Conservation (phyloP, 2,797 vertebrate genomes). For the Enteromius viviparus region DNA sequence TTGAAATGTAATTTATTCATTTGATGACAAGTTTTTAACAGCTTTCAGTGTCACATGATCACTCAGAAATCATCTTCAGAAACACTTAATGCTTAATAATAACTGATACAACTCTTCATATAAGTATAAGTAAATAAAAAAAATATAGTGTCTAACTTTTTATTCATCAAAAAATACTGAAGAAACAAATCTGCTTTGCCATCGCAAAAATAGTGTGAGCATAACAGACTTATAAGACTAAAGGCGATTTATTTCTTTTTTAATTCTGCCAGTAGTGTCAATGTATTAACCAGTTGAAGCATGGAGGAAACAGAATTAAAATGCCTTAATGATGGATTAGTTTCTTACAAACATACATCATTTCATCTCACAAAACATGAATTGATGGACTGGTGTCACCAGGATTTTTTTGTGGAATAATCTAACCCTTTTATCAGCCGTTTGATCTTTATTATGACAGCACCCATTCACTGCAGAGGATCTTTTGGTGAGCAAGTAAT, state of each 20-base stretch:
- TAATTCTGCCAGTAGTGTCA: too few species aligned
- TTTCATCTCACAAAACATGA: not conserved
- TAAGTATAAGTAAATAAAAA: too few species aligned
- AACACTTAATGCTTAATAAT: not conserved
- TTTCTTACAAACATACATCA: not conserved
- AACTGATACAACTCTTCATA: too few species aligned
- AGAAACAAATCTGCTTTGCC: too few species aligned
- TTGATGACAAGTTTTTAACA: not conserved
- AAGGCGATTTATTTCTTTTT: too few species aligned
- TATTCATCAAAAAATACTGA: not conserved
- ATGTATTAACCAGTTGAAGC: too few species aligned
- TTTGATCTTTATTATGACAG: not conserved
- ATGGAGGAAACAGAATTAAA: too few species aligned
- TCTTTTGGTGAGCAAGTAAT: not conserved
- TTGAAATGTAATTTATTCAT: not conserved
- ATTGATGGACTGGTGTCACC: not conserved
- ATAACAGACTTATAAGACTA: not conserved
- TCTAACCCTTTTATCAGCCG: not conserved
- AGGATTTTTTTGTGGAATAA: too few species aligned
- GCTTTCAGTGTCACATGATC: not conserved
- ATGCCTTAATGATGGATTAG: not conserved
- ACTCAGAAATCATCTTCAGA: not conserved
- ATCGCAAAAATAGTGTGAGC: not conserved
- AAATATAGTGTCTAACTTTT: not conserved
- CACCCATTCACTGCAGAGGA: not conserved